Evolutionary conservation across 2,888 invertebrate genomes (phyloP).

Genomic region (Pollenia labialis): DNA sequence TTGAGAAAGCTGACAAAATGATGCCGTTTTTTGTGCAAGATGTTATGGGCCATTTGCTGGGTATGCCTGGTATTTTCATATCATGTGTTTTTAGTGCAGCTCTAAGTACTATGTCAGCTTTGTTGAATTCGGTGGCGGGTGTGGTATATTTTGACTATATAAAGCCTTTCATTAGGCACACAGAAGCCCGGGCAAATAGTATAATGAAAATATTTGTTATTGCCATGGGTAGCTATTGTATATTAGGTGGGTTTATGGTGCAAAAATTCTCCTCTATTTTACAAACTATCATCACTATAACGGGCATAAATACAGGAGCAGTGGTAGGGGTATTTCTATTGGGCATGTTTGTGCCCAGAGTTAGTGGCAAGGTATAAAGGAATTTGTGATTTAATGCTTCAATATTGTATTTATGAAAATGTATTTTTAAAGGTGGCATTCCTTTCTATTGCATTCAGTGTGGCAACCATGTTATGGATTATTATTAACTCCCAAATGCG

Average conservation of each 20-base stretch:
- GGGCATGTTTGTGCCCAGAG: constrained; percentile 89
- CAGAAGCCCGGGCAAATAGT: constrained; percentile 84
- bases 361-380: constrained; percentile 83
- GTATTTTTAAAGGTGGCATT: constrained; percentile 77
- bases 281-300: constrained; percentile 84
- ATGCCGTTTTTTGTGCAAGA: constrained; percentile 87
- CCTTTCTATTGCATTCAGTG: constrained; percentile 79
- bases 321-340: constrained; percentile 88
- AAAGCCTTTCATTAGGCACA: constrained; percentile 82
- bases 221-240: constrained; percentile 86
- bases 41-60: constrained; percentile 84
- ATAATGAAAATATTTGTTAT: constrained; percentile 84
- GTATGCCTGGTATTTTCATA: constrained; percentile 87
- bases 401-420: neutral
- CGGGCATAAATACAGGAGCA: constrained; percentile 86
- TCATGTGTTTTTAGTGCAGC: constrained; percentile 87
- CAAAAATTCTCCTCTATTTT: constrained; percentile 85
- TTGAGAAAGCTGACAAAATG: constrained; percentile 84
- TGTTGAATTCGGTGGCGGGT: constrained; percentile 85
- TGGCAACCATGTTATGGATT: constrained; percentile 80
- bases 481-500: constrained; percentile 80
- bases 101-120: constrained; percentile 86
- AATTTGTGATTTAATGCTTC: neutral
- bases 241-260: constrained; percentile 85
- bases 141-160: constrained; percentile 86